Evolutionary conservation across 2,113 vertebrate genomes (phyloP), one percentile per base, ranked within the genome.

Genomic region (Choloepus hoffmanni): DNA sequence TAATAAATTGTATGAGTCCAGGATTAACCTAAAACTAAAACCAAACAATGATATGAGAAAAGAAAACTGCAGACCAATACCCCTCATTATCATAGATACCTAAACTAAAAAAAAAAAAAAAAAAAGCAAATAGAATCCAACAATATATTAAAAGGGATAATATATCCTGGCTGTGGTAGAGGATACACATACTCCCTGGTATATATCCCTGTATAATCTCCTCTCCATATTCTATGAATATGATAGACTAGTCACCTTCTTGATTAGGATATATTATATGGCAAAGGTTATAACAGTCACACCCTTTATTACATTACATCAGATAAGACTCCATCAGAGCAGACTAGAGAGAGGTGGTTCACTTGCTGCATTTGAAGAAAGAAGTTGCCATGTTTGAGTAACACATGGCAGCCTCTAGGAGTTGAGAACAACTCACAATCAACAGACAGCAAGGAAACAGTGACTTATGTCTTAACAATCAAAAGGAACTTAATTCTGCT

Each of bases 381-480:
- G 5, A 1, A 18, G n/a, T n/a, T 33, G 6, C 11, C 3, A 13
- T 7, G 11, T 16, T 1, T 48, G 36, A 14, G 2, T 1, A 55
- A 19, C 62, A 58, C 12, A 21, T 33, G 13, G 63, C 28, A 21
- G 24, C 36, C n/a, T 23, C 11, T 23, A 30, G 43, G 23, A 62
- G 28, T 40, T 72, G 58, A 53, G 3, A 36, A 26, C 24, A n/a
- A n/a, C 23, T 23, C 15, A 9, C 23, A 36, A 5, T 9, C 40
- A 48, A 19, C 16, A 73, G 9, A 5, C 78, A 73, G 40, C 9
- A 50, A 36, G 65, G 18, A 50, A 50, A 50, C 11, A 50, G 48
- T 9, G 53, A n/a, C 18, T 36, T 45, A 5, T 7, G 28, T 33
- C 26, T 53, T 18, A 6, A 50, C 24, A 19, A 3, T 2, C 13